Evolutionary conservation across 2,888 invertebrate species (phyloP), one percentile per base, ranked within the genome.

Genomic region (Cosmia pyralina): DNA sequence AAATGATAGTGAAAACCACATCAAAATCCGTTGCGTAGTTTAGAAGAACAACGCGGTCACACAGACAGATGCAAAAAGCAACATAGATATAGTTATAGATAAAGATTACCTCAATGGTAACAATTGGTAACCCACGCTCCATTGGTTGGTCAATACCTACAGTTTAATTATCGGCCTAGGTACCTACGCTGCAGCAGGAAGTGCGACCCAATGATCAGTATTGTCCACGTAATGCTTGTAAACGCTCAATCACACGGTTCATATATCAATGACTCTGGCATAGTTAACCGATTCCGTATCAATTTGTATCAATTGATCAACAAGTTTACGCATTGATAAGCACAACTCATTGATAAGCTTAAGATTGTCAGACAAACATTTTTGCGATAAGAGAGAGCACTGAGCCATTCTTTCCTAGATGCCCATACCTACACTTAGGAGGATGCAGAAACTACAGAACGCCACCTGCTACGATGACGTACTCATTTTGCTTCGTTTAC

Each of bases 161-260:
- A 85, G 81, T 83, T 77, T 81, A 85, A 89, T 88, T 86, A 88
- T 72, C 82, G 77, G 82, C 87, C 86, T 84, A 87, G 74, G 83
- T 80, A 83, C 77, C 79, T 34, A 79, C 82, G n/a, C 70, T 85
- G 80, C 84, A 80, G 81, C 70, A 85, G 92, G 92, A 93, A 90
- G 84, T 84, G 80, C 88, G 91, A 89, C 88, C 88, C 87, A 90
- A 77, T 87, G 87, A 77, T 63, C 71, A 71, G 74, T 87, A 88
- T 90, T 90, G 90, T 91, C 87, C 87, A 85, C 88, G 74, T 87
- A 89, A 89, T 88, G 84, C 84, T 84, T 68, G 80, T 87, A 91
- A 91, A 90, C 86, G 87, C 74, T 66, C 85, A 78, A 89, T 90
- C 86, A 83, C 72, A 82, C 83, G 84, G 85, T 69, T 82, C 81